phyloP scores from a whole-genome alignment of 2,113 vertebrate species.

The crab-eating macaque (Macaca fascicularis) region DNA sequence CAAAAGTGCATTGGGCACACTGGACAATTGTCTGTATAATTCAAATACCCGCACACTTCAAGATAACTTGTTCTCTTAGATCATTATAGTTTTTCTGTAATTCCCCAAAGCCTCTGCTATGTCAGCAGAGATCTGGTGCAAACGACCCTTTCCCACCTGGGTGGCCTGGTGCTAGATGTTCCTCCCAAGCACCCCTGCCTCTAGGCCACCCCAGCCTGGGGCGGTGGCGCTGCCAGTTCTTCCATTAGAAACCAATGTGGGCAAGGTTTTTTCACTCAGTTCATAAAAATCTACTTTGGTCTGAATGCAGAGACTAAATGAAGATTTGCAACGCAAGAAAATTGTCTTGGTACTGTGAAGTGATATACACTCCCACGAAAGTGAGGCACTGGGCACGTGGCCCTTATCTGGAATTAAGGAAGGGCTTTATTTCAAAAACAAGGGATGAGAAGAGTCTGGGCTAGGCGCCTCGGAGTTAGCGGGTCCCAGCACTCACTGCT shows the following conservation, averaged over 20 bases:
- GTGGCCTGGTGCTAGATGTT: fast-evolving
- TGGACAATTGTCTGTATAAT: background rate
- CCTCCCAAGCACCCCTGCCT: background rate
- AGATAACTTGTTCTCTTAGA: background rate
- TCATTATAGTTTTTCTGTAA: background rate
- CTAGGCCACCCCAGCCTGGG: background rate
- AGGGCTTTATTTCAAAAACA: background rate
- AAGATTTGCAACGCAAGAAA: background rate
- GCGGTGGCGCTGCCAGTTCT: background rate
- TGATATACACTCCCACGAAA: fast-evolving
- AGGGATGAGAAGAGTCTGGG: background rate
- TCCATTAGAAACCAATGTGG: background rate
- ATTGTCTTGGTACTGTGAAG: background rate
- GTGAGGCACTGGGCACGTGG: fast-evolving
- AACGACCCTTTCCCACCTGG: background rate
- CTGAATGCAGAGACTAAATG: background rate
- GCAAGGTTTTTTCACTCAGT: background rate
- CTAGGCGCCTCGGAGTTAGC: background rate
- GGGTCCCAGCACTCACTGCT: background rate
- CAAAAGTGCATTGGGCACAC: fast-evolving
- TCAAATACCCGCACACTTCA: background rate
- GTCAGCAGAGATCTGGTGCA: fast-evolving
- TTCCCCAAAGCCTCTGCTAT: background rate
- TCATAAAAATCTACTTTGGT: conserved; percentile 35
- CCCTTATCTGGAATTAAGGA: background rate